Percentiles rank a stretch among this genome's conserved stretches.
phyloP scores from a whole-genome alignment of 2,113 vertebrate genomes.

The Gasterosteus nipponicus region DNA sequence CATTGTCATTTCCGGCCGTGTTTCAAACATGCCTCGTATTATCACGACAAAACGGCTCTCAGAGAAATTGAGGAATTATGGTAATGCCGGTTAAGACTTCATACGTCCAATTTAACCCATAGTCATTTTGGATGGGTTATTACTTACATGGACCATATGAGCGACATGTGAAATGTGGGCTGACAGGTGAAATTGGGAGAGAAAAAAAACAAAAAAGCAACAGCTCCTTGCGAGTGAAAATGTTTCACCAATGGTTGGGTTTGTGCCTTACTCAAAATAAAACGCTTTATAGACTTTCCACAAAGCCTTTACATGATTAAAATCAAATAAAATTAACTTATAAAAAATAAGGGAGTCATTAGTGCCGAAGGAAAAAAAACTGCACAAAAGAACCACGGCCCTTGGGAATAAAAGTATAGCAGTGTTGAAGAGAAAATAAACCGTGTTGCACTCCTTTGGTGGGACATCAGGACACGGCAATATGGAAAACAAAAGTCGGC shows the following conservation, averaged over 20 bases:
- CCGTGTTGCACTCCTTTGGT: not conserved
- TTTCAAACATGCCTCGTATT: not conserved
- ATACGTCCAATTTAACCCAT: not conserved
- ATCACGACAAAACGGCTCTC: not conserved
- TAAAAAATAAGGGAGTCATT: slow-evolving; percentile 34
- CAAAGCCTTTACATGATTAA: slow-evolving; percentile 24
- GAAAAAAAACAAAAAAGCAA: not conserved
- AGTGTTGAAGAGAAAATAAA: not conserved
- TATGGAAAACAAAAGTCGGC: slow-evolving; percentile 4
- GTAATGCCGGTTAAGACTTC: not conserved
- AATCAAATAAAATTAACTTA: slow-evolving; percentile 43
- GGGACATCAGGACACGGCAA: slow-evolving; percentile 11
- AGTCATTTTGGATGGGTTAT: not conserved
- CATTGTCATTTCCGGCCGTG: not conserved
- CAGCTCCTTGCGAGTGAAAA: not conserved
- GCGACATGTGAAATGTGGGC: not conserved
- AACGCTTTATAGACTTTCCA: slow-evolving; percentile 12
- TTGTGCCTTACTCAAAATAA: slow-evolving; percentile 24
- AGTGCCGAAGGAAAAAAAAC: slow-evolving; percentile 11
- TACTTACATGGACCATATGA: not conserved
- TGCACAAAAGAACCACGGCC: slow-evolving; percentile 14
- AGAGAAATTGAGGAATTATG: not conserved
- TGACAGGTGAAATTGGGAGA: not conserved
- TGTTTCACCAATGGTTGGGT: not conserved
- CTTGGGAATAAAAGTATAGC: slow-evolving; percentile 18